These are phyloP conservation scores for Myiopsitta monachus DNA, from an alignment of 2,113 vertebrate species.

Conservation along the genomic window DNA sequence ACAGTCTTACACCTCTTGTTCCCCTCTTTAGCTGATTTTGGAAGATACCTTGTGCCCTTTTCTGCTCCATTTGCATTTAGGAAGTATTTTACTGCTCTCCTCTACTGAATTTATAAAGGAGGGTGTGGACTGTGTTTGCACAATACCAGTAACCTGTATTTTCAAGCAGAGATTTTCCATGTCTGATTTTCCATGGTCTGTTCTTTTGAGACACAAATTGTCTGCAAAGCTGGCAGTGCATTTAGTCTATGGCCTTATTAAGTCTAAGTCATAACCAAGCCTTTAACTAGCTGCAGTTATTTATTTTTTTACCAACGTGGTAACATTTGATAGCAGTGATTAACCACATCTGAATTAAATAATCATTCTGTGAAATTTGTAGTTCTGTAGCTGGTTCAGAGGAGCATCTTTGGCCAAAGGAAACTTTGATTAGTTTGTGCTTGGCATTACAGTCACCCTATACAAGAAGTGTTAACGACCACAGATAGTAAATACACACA, in stretches of 20 bases:
- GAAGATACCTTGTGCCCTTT: background rate
- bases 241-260: background rate
- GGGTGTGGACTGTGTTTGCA: background rate
- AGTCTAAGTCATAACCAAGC: background rate
- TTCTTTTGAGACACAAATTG: background rate
- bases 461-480: background rate
- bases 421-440: background rate
- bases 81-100: background rate
- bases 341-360: background rate
- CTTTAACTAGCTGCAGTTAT: background rate
- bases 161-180: background rate
- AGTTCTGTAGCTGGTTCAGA: background rate
- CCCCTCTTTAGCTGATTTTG: background rate
- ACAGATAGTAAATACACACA: background rate
- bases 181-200: background rate
- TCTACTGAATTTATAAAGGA: background rate
- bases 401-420: background rate
- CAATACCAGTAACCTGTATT: background rate
- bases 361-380: background rate
- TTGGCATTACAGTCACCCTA: background rate
- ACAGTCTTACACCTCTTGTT: background rate
- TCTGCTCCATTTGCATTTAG: background rate
- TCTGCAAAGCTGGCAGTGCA: background rate
- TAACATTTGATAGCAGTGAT: background rate
- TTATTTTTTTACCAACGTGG: background rate